Base-by-base conservation (phyloP, 1,140 invertebrate species). In the Drosophila sechellia region DNA sequence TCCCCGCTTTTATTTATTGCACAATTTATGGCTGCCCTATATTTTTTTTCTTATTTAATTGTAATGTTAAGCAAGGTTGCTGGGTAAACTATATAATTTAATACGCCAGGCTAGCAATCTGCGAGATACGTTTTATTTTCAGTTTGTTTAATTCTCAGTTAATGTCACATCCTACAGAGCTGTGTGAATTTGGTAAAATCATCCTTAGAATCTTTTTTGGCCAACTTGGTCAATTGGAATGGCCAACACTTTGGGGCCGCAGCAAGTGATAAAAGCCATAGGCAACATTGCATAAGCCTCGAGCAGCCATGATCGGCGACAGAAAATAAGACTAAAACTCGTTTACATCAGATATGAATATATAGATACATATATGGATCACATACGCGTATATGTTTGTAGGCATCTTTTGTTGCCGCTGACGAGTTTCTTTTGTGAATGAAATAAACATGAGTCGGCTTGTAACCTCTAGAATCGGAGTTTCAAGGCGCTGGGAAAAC, bases 391-490 rank as follows among this genome's bases (percentile, higher is more conserved):
- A 34, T 61, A 50, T 50, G 31, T 42, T 52, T 66, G 45, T 31
- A 39, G 43, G 39, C 39, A 35, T 45, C 31, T 37, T 64, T 68
- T 55, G 25, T 42, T 31, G 63, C 8, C 35, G 31, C 20, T 22
- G 48, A 25, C n/a, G 34, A 15, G 37, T 59, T 50, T 71, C 54
- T 71, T 72, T 59, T 72, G 68, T 70, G 64, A 70, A 70, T 70
- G 66, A 70, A 69, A 70, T 69, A 46, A 70, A 58, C 60, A 76
- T 55, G 65, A 49, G 40, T 0, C 11, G 40, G 25, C 40, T 42
- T 66, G 57, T 70, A 79, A 84, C 77, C 81, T 86, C 66, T 84
- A 84, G 81, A 84, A 85, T 86, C 35, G 37, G 63, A 77, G 35
- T 49, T 69, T 85, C 81, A 81, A 84, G 80, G 76, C 76, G 42